phyloP scores from a whole-genome alignment of 2,797 vertebrate species.

The Silurus lanzhouensis region DNA sequence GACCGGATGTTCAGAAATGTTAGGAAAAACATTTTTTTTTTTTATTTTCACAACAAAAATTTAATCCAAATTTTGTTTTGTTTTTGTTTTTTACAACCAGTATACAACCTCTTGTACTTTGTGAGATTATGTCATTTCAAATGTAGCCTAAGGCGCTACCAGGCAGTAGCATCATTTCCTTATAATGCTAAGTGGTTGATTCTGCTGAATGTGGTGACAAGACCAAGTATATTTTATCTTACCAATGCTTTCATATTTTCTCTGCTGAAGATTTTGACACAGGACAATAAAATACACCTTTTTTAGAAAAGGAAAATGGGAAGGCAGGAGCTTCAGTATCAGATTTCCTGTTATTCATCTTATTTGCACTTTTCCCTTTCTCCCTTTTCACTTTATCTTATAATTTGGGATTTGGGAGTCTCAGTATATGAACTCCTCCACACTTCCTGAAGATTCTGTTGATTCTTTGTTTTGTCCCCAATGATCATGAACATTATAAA shows the following conservation, averaged over 20 bases:
- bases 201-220: background rate
- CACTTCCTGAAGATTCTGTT: constrained; percentile 59
- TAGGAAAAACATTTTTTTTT: no score
- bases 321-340: constrained; percentile 18
- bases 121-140: background rate
- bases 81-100: no score
- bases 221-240: background rate
- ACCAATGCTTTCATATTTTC: background rate
- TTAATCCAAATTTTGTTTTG: no score
- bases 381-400: constrained; percentile 57
- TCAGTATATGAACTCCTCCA: constrained; percentile 52
- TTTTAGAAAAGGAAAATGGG: background rate
- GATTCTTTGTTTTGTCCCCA: constrained; percentile 20
- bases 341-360: constrained; percentile 64
- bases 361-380: constrained; percentile 54
- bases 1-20: no score
- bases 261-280: background rate
- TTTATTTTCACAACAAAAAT: no score
- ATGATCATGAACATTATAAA: background rate
- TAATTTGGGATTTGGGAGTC: constrained; percentile 32
- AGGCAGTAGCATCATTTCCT: background rate
- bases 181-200: background rate
- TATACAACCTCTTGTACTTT: background rate
- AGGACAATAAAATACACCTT: background rate
- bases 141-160: background rate